A percentile compares a stretch with the other conserved stretches of the same genome.
Conservation (phyloP, 2,113 vertebrate genomes). For the Eulemur macaco region DNA sequence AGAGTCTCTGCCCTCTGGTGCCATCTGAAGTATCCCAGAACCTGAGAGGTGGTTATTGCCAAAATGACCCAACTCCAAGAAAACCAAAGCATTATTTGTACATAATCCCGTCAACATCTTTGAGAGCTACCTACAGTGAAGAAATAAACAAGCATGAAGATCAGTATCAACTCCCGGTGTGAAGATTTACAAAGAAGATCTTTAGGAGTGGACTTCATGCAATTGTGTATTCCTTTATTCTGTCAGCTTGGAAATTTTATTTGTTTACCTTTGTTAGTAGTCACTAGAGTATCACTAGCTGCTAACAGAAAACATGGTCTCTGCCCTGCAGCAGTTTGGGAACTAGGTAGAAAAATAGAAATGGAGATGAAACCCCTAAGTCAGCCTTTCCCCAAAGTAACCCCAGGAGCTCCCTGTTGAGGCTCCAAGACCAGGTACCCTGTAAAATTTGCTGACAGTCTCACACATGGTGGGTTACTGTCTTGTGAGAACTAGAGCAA, state of each 20-base stretch:
- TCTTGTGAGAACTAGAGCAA: not conserved
- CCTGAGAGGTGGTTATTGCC: not conserved
- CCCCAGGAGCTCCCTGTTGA: not conserved
- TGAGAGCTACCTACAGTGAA: not conserved
- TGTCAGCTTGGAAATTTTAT: not conserved
- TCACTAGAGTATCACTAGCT: not conserved
- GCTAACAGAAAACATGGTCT: not conserved
- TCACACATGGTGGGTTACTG: not conserved
- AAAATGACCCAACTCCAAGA: not conserved
- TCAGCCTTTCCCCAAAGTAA: not conserved
- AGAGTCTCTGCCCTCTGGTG: not conserved
- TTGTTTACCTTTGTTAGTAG: not conserved
- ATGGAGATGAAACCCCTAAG: not conserved
- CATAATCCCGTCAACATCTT: not conserved
- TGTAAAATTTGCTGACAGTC: not conserved
- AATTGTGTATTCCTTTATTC: not conserved
- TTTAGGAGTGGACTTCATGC: not conserved
- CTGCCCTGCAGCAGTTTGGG: not conserved
- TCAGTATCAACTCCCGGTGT: not conserved
- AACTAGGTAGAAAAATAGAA: not conserved
- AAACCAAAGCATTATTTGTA: not conserved
- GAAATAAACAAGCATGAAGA: not conserved
- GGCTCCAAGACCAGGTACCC: not conserved
- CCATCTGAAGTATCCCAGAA: not conserved
- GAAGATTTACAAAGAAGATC: not conserved